Base-by-base conservation (phyloP, 2,888 invertebrate species). In the Cerastis rubricosa region DNA sequence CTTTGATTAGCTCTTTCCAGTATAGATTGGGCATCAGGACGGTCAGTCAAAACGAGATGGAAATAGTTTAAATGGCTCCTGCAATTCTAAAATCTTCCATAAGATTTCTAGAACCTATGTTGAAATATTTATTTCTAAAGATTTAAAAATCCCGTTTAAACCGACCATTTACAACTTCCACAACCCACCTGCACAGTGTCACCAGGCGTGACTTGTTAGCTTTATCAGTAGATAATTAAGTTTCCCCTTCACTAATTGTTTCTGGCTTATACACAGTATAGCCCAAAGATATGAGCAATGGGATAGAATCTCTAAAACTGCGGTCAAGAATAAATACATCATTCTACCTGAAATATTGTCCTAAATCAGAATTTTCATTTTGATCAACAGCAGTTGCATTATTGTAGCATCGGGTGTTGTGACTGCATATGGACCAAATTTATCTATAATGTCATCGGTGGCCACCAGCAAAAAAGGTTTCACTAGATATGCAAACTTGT, bases 271-370 rank as follows among this genome's bases (percentile, higher is more conserved):
- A 19, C 0, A 49, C 40, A 47, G 59, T 59, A 47, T 47, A 73
- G 1, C 73, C 66, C 35, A 66, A 66, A 35, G 73, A 66, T 45
- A 17, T 67, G n/a, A 73, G 72, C 11, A 66, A 47, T 47, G 45
- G 17, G 9, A 74, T 43, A 51, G 45, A n/a, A 6, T 59, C 57
- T 45, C 72, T 59, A 59, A 67, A 67, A 12, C 67, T 47, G 4
- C 73, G 54, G n/a, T 66, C 67, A 0, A 73, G 51, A 64, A 72
- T 65, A 66, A 73, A 73, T 4, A 59, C 69, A 74, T 68, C 29
- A 51, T 51, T 43, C 29, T 51, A 25, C 9, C 68, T 43, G 3
- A 74, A 74, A 49, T 74, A 74, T 0, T 68, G 47, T n/a, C 66
- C 47, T 49, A 74, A 67, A 40, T 19, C 11, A 40, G 65, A 66